Percentiles rank a stretch among this genome's conserved stretches.
Conservation (phyloP, 1,140 invertebrate genomes). For the Trichomalopsis sarcophagae region DNA sequence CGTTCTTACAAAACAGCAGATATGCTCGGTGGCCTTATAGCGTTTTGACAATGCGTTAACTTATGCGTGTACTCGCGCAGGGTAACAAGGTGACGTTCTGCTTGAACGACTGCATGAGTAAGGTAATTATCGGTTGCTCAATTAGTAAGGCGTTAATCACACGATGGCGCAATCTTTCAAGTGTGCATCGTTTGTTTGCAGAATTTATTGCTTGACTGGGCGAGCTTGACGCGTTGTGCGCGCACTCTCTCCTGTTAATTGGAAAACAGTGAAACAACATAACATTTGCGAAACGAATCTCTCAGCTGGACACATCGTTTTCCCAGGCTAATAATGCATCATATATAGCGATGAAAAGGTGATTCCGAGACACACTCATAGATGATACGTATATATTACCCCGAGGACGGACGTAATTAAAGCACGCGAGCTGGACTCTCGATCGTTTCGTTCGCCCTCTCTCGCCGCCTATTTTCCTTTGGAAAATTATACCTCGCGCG, state of each 20-base stretch:
- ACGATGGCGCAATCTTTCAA: slow-evolving; percentile 19
- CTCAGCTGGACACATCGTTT: no score
- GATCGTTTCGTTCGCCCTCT: slow-evolving; percentile 56
- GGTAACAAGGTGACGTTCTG: neutral
- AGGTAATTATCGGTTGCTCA: slow-evolving; percentile 23
- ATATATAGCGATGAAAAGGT: no score
- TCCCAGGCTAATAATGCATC: no score
- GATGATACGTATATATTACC: neutral
- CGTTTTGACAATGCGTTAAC: neutral
- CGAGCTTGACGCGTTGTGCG: neutral
- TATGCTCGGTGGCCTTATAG: neutral
- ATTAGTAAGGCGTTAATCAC: slow-evolving; percentile 27
- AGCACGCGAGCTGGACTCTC: slow-evolving; percentile 49
- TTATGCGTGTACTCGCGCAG: neutral
- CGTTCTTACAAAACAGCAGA: no score
- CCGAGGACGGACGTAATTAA: neutral
- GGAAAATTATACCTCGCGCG: slow-evolving; percentile 63
- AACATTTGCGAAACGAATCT: no score
- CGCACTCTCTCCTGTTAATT: no score
- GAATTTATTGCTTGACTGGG: slow-evolving; percentile 21
- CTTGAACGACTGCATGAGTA: neutral
- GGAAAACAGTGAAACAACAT: no score
- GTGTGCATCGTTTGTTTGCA: slow-evolving; percentile 1
- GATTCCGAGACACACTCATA: no score
- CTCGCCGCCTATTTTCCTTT: slow-evolving; percentile 66